Evolutionary conservation across 2,797 vertebrate species (phyloP), one percentile per base, ranked within the genome.

Genomic region (Manis crassicaudata): DNA sequence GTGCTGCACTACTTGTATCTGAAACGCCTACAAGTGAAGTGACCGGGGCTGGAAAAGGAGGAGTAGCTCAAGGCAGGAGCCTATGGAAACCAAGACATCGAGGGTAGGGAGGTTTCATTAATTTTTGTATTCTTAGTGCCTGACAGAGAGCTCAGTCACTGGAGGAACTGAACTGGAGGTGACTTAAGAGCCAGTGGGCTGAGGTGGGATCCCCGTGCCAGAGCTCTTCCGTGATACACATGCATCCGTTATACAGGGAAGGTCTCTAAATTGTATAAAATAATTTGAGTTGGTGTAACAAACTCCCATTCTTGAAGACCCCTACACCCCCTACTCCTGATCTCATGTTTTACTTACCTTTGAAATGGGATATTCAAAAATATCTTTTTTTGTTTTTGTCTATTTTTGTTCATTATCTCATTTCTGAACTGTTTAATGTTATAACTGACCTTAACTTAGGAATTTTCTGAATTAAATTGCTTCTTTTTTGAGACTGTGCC

Each of bases 341-440:
- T 46, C 27, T 35, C 40, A 12, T 93, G 63, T 91, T 90, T 91
- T 84, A 6, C 35, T 83, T 89, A 90, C n/a, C 12, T 87, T 43
- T 75, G n/a, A 17, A 56, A 87, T 60, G 56, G 11, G 23, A 18
- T 56, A 16, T 67, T 95, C 73, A 7, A 63, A 93, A 81, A 73
- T 68, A 35, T 9, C 6, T 67, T n/a, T 93, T 35, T 29, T 37
- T 54, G 68, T 93, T 84, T 65, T 43, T 77, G n/a, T 75, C 92
- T 43, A 75, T 85, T 94, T 90, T 88, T 83, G 52, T 25, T 90
- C 56, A 35, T 40, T 70, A n/a, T 84, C 1, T 89, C 14, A 65
- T 75, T 90, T 92, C 37, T 95, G 92, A 92, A 17, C 32, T 14
- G 52, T 52, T 93, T 92, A 75, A 81, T 93, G 58, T 76, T 87